These are phyloP conservation scores for Tortrix viridana DNA, from an alignment of 2,888 invertebrate species.

Conservation along the genomic window DNA sequence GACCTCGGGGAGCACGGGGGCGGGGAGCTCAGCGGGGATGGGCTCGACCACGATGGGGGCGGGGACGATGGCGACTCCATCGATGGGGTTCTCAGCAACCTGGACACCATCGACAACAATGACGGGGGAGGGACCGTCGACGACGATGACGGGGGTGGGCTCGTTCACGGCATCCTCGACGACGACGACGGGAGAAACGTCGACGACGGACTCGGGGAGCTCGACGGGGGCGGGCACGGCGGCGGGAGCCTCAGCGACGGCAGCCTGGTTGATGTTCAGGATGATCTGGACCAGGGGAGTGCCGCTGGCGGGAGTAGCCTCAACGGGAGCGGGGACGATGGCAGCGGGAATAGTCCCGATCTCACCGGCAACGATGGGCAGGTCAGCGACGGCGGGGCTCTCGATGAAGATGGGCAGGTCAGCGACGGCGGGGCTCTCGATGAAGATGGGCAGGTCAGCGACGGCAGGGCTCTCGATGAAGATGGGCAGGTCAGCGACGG, in stretches of 20 bases:
- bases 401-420: conserved; percentile 30
- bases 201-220: conserved; percentile 35
- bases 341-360: conserved; percentile 29
- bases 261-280: conserved; percentile 50
- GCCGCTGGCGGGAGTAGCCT: conserved; percentile 38
- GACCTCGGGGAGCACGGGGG: conserved; percentile 32
- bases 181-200: conserved; percentile 30
- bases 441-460: conserved; percentile 17
- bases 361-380: conserved; percentile 28
- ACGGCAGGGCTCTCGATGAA: conserved; percentile 5
- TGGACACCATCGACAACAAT: conserved; percentile 10
- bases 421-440: conserved; percentile 36
- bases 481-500: conserved; percentile 10
- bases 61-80: conserved; percentile 9
- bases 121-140: conserved; percentile 10
- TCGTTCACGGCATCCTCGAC: conserved; percentile 18
- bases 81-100: conserved; percentile 14
- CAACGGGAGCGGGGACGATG: conserved; percentile 39
- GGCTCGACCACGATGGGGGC: conserved; percentile 25
- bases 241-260: conserved; percentile 40
- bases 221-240: conserved; percentile 35
- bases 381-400: conserved; percentile 19
- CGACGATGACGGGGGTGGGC: conserved; percentile 33
- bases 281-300: conserved; percentile 54
- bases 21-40: conserved; percentile 17